Base-by-base conservation (phyloP, 2,113 vertebrate genomes). In the Zonotrichia leucophrys region DNA sequence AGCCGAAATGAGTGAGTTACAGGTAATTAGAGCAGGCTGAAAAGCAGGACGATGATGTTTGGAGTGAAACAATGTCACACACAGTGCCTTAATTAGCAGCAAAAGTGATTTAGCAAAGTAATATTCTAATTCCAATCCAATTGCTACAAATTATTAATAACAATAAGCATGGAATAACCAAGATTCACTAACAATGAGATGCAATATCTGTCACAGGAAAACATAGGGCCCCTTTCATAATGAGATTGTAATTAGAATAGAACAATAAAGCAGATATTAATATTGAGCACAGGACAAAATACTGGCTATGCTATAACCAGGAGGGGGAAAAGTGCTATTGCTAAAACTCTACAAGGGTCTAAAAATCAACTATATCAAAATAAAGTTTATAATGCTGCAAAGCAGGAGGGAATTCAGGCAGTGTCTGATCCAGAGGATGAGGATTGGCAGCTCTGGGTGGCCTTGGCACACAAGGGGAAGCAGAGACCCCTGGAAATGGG, bases 21-120 rank as follows among this genome's bases (percentile, higher is more conserved):
- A 92, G 67, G 75, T 78, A 86, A 94, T 92, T 92, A 93, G 66
- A 77, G 55, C 7, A 23, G 74, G 50, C 64, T 96, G 92, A 77
- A 83, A 92, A 91, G 75, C 72, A 91, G 60, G 73, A 90, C 35
- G 7, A 55, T 59, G 89, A 55, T 85, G 86, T 82, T 87, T 83
- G 64, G 64, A 96, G 49, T 72, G 83, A 86, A 95, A 72, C 70
- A 83, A 52, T 91, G 64, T 91, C 89, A 86, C 56, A 67, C 81
- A 82, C 44, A 78, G 69, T 14, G 83, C 74, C 77, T 94, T 94
- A 95, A 94, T 96, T 96, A 96, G 89, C 87, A 94, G 79, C 59
- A 94, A 70, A 94, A 96, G 78, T 94, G 87, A 96, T 97, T 96
- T 96, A 96, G 74, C 76, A 63, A 77, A 89, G 77, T 87, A 96